A percentile compares a stretch with the other conserved stretches of the same genome.
phyloP scores from a whole-genome alignment of 2,888 invertebrate genomes.

The Dendrolimus houi region DNA sequence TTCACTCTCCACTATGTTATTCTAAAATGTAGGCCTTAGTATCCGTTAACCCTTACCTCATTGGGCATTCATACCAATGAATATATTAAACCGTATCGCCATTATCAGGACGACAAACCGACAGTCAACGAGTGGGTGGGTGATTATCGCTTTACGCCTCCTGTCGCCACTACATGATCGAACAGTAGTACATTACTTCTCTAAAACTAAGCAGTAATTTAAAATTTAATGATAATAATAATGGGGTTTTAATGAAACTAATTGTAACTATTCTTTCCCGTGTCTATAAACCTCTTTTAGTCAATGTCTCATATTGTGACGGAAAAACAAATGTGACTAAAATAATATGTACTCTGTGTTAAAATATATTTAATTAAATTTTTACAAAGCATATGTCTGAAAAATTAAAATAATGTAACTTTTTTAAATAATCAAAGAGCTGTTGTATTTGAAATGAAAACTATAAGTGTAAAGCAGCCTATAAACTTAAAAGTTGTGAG shows the following conservation, averaged over 20 bases:
- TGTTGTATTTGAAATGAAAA: conserved; percentile 37
- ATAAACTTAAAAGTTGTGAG: conserved; percentile 64
- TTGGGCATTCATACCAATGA: conserved; percentile 59
- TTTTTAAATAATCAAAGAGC: no score
- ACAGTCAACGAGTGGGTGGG: conserved; percentile 63
- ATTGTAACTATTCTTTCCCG: no score
- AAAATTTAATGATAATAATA: conserved; percentile 49
- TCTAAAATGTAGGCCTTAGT: conserved; percentile 11
- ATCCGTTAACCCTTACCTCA: conserved; percentile 39
- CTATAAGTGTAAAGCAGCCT: conserved; percentile 48
- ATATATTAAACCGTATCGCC: conserved; percentile 66
- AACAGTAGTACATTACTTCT: neutral
- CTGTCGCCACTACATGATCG: conserved; percentile 15
- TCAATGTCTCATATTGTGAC: no score
- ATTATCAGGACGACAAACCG: conserved; percentile 43
- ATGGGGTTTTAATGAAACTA: conserved; percentile 4
- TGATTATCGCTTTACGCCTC: conserved; percentile 44
- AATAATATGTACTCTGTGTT: no score
- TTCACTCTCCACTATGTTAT: no score
- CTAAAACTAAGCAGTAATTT: neutral
- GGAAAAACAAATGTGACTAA: no score
- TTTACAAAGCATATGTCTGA: no score
- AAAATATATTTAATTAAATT: no score
- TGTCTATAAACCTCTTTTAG: no score
- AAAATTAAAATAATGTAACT: no score